Conservation (phyloP, 2,797 vertebrate genomes). For the Pampus argenteus region DNA sequence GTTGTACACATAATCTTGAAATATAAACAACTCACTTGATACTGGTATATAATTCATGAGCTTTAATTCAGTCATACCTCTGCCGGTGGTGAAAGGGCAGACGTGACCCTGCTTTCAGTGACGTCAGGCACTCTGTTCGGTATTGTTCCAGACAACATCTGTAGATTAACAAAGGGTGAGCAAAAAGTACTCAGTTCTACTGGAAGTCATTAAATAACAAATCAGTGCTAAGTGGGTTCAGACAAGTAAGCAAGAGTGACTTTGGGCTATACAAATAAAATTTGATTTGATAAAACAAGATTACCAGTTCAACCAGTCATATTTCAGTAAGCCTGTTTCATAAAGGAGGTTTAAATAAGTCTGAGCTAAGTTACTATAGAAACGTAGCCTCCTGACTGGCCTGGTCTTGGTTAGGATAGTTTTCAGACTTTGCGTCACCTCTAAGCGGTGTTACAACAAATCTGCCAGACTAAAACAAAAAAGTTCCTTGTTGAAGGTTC, state of each 20-base stretch:
- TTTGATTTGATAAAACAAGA: no score
- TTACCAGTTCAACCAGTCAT: no score
- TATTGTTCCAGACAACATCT: conserved; percentile 85
- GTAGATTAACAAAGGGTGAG: conserved; percentile 8
- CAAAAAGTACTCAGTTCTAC: conserved; percentile 14
- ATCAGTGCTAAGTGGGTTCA: neutral
- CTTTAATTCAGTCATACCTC: conserved; percentile 77
- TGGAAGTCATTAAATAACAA: neutral
- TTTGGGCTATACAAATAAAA: no score
- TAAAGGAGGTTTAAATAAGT: neutral
- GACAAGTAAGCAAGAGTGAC: no score
- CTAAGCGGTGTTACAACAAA: neutral
- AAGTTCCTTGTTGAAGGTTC: neutral
- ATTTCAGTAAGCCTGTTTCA: no score
- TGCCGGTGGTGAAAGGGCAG: conserved; percentile 85
- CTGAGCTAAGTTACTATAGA: neutral
- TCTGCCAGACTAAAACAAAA: neutral
- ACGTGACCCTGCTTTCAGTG: conserved; percentile 84
- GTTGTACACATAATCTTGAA: neutral
- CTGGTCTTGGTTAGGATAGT: neutral
- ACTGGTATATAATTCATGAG: neutral
- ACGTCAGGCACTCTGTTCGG: conserved; percentile 82
- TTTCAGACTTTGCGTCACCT: neutral
- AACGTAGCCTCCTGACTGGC: neutral
- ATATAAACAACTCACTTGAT: neutral